Conservation (phyloP, 2,797 vertebrate genomes). For the Crypturellus tataupa region DNA sequence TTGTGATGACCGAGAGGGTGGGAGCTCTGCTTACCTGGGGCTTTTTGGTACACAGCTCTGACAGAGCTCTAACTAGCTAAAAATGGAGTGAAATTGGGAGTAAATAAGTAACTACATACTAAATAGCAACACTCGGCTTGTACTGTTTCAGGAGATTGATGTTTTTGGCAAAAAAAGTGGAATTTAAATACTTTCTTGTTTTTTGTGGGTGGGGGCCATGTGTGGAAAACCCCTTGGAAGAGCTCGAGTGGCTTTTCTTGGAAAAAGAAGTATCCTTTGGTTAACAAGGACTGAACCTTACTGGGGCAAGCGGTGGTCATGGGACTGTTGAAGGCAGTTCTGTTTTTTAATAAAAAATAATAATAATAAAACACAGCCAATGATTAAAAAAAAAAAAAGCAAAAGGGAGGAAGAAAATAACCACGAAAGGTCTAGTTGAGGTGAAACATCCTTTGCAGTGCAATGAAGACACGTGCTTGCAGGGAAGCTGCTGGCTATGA, state of each 20-base stretch:
- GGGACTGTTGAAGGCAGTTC: not conserved
- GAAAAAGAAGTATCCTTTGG: constrained; percentile 18
- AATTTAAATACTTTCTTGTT: constrained; percentile 25
- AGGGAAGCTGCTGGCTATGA: not conserved
- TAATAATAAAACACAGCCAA: not conserved
- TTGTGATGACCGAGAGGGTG: not conserved
- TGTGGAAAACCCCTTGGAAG: constrained; percentile 29
- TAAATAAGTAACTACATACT: constrained; percentile 33
- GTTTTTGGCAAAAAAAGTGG: constrained; percentile 8
- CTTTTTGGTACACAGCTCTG: not conserved
- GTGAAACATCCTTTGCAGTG: not conserved
- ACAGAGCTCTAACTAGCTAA: constrained; percentile 14
- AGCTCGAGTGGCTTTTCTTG: constrained; percentile 32
- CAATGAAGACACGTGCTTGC: not conserved
- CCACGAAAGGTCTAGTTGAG: not conserved
- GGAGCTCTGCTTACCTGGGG: not conserved
- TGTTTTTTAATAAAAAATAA: not conserved
- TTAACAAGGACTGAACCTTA: not conserved
- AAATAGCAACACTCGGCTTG: not conserved
- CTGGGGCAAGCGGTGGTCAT: fast-evolving
- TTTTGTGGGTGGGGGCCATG: not conserved
- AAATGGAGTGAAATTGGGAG: not conserved
- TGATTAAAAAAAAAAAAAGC: too few species aligned
- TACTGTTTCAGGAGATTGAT: constrained; percentile 49
- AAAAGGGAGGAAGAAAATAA: not conserved